Conservation (phyloP, 53 echinoderm and acorn worm genomes). For the Luidia sarsii region DNA sequence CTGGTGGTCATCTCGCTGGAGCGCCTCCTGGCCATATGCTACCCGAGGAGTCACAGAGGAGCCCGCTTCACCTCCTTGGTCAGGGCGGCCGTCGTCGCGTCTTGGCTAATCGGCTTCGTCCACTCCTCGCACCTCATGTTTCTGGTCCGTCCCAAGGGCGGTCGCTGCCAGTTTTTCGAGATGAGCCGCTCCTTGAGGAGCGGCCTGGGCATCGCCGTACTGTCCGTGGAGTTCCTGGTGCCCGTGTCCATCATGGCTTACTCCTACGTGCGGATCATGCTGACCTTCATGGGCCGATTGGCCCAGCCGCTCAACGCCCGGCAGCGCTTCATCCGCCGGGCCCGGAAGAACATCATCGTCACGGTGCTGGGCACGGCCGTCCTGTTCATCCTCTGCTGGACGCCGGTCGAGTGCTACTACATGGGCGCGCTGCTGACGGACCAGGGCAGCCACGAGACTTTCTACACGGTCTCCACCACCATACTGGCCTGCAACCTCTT, state of each 20-base stretch:
- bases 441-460: background rate
- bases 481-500: conserved; percentile 14
- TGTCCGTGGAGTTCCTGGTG: background rate
- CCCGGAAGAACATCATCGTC: conserved; percentile 17
- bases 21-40: conserved; percentile 46
- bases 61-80: no score
- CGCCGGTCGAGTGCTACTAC: conserved; percentile 14
- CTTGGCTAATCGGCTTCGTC: conserved; percentile 27
- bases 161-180: background rate
- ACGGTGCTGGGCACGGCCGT: background rate
- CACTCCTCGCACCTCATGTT: conserved; percentile 9
- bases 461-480: background rate
- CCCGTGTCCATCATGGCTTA: conserved; percentile 6
- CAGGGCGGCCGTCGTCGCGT: background rate
- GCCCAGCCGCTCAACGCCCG: background rate
- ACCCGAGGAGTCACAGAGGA: conserved; percentile 11
- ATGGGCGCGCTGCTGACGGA: background rate
- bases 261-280: background rate
- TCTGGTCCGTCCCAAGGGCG: background rate
- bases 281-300: background rate
- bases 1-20: conserved; percentile 32
- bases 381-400: conserved; percentile 32
- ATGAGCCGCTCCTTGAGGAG: background rate
- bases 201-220: background rate
- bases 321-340: background rate